Conservation (phyloP, 2,888 invertebrate species). For the Liopterus haemorrhoidalis region DNA sequence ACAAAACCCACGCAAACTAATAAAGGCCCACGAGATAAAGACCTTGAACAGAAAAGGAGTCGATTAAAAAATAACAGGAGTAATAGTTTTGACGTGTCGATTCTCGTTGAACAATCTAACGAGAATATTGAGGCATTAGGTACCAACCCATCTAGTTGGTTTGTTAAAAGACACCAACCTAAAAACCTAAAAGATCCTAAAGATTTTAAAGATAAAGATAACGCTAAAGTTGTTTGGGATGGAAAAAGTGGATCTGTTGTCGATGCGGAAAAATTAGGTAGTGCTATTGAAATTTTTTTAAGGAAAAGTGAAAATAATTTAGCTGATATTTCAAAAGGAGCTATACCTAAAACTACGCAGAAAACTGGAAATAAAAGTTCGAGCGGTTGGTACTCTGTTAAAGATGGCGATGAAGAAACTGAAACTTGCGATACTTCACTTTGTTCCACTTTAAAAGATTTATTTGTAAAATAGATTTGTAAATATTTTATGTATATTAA, state of each 20-base stretch:
- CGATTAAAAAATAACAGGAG: constrained; percentile 67
- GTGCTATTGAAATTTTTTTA: constrained; percentile 77
- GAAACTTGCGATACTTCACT: constrained; percentile 75
- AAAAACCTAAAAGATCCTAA: constrained; percentile 35
- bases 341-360: constrained; percentile 28
- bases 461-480: constrained; percentile 70
- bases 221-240: constrained; percentile 68
- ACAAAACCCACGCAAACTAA: constrained; percentile 30
- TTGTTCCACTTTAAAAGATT: constrained; percentile 77
- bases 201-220: constrained; percentile 35
- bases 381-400: constrained; percentile 54
- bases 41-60: constrained; percentile 50
- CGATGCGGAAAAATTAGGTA: constrained; percentile 74
- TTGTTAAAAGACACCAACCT: constrained; percentile 71
- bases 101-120: constrained; percentile 45
- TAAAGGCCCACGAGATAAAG: constrained; percentile 24
- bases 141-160: constrained; percentile 63
- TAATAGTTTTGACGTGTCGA: constrained; percentile 78
- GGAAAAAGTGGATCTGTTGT: constrained; percentile 70
- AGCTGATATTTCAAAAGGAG: constrained; percentile 26
- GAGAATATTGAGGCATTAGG: constrained; percentile 32
- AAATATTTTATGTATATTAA: constrained; percentile 29
- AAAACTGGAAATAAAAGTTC: constrained; percentile 37
- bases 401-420: constrained; percentile 62
- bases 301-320: constrained; percentile 50